These are phyloP conservation scores for Apamea crenata DNA, from an alignment of 2,888 invertebrate species.

Conservation along the genomic window DNA sequence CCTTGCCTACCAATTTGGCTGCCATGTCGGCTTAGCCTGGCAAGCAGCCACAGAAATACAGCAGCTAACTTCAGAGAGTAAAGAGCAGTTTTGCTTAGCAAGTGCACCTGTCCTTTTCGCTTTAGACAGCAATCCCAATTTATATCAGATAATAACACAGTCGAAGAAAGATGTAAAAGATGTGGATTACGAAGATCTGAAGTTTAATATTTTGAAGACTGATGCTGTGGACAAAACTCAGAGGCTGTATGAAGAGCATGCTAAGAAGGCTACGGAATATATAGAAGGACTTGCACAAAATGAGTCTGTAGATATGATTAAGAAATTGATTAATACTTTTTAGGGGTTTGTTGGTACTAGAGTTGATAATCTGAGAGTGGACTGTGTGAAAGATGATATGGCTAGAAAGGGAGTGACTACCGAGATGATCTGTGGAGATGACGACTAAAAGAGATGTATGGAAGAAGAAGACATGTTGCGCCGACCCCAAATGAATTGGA, in stretches of 20 bases:
- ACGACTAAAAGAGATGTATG: background rate
- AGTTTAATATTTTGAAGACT: constrained; percentile 87
- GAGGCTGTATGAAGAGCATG: constrained; percentile 84
- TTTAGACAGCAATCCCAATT: constrained; percentile 93
- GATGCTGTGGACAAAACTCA: constrained; percentile 86
- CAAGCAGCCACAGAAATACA: constrained; percentile 91
- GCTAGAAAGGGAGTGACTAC: background rate
- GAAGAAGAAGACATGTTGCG: background rate
- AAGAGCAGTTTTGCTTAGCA: constrained; percentile 93
- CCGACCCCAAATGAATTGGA: background rate
- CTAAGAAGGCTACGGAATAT: constrained; percentile 82
- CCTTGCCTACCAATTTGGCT: constrained; percentile 94
- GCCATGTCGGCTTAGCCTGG: constrained; percentile 95
- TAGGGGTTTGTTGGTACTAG: constrained; percentile 50
- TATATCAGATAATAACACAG: constrained; percentile 92
- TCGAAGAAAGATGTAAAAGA: constrained; percentile 92
- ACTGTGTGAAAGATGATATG: background rate
- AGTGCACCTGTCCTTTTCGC: constrained; percentile 96
- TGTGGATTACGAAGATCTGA: constrained; percentile 92
- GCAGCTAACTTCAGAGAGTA: constrained; percentile 90
- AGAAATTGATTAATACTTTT: constrained; percentile 85
- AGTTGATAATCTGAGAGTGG: background rate
- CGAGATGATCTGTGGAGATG: background rate
- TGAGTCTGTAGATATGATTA: constrained; percentile 87
- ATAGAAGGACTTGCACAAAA: constrained; percentile 84